Evolutionary conservation across 2,888 invertebrate genomes (phyloP), one percentile per base, ranked within the genome.

Genomic region (Himalopsyche tibetana): DNA sequence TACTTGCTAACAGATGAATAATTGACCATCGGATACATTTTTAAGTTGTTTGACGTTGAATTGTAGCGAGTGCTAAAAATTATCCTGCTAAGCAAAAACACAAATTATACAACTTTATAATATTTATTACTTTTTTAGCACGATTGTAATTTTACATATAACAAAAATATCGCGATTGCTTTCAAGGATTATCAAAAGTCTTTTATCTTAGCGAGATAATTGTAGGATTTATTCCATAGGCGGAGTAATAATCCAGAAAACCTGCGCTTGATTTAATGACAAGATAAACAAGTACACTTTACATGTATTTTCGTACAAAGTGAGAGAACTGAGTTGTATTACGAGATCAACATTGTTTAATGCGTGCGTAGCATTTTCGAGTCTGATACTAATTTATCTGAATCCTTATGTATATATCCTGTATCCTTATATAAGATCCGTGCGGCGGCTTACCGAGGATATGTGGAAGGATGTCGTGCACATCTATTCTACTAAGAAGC

Each of bases 271-370:
- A 80, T 81, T 85, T 82, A 85, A 85, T 82, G 63, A 82, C 85
- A 85, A 55, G 85, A 85, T 85, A 85, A 85, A 85, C 85, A 85
- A 82, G 69, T 69, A 69, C 82, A 82, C 82, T 82, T 82, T 85
- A 85, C 85, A 85, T 85, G 82, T 85, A 85, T 85, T 81, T 82
- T 82, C 51, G 56, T 55, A 82, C 19, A 81, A 85, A 85, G 55
- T 81, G 82, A 40, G 63, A n/a, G 28, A 69, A 69, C 36, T 42
- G 63, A 42, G 82, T n/a, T 11, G 51, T 42, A 42, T 63, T 80
- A 83, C 69, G 56, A 42, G 36, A 45, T 74, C 74, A 74, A 74
- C 74, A 74, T 74, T 74, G 82, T 63, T 82, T 82, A 69, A 69
- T 69, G 85, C 82, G 82, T 85, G 85, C 85, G 82, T 63, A 42